Evolutionary conservation across 2,113 vertebrate genomes (phyloP).

Genomic region (Microcebus murinus): DNA sequence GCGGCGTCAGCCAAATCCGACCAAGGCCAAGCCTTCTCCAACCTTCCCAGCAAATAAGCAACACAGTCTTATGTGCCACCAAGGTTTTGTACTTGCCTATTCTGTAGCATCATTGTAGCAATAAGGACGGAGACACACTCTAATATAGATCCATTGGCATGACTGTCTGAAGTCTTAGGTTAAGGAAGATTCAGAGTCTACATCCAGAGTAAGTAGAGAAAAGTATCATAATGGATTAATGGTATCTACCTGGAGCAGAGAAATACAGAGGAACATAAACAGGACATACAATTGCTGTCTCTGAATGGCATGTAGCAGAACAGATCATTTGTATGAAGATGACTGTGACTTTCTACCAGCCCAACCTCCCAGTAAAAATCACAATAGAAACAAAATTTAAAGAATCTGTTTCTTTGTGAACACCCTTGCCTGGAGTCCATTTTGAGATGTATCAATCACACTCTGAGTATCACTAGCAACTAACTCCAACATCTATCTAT

Average conservation of each 20-base stretch:
- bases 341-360: slow-evolving; percentile 4
- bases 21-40: background rate
- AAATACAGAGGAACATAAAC: background rate
- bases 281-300: slow-evolving; percentile 20
- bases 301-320: slow-evolving; percentile 17
- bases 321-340: slow-evolving; percentile 31
- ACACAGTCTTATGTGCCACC: background rate
- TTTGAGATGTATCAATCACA: slow-evolving; percentile 23
- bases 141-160: background rate
- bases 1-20: background rate
- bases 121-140: slow-evolving; percentile 24
- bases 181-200: slow-evolving; percentile 27
- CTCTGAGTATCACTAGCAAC: background rate
- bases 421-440: background rate
- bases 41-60: background rate
- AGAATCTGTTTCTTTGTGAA: slow-evolving; percentile 35
- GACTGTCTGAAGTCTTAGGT: background rate
- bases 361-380: slow-evolving; percentile 15
- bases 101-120: background rate
- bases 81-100: background rate
- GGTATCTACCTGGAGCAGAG: background rate
- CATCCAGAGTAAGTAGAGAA: slow-evolving; percentile 1
- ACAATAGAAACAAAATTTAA: slow-evolving; percentile 43
- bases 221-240: background rate
- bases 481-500: background rate